Base-by-base conservation (phyloP, 2,888 invertebrate species). In the Agrypnus murinus region DNA sequence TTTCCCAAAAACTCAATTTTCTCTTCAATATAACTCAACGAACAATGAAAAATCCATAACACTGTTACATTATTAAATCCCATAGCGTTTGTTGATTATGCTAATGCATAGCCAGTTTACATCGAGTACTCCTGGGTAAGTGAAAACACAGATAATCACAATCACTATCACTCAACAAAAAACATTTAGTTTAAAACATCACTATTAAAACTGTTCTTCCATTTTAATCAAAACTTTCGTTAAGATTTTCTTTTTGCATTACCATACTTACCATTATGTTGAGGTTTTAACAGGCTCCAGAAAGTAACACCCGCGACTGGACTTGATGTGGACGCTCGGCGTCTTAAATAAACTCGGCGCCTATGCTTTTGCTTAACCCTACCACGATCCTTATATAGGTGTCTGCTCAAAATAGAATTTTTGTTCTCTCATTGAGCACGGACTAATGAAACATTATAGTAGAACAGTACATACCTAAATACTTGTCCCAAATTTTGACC, bases 291-390 rank as follows among this genome's bases (percentile, higher is more conserved):
- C 74, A 64, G 67, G 74, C 73, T 77, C 81, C 79, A 81, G 81
- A 80, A 79, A 81, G 77, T 74, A 80, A 81, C 82, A 81, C 83
- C 82, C 82, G 82, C 84, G 82, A 84, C 84, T 84, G 82, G 25
- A 75, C 74, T 40, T 75, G 62, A 63, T 66, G 57, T 63, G 69
- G 68, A 64, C 58, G 67, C 34, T 60, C 31, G 55, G 74, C 75
- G 66, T 76, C 83, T 84, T 84, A 83, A 82, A 83, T 84, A 84
- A 84, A 78, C 77, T 84, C 75, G 77, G 74, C 74, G 69, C 60
- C 64, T 74, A 71, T 68, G 76, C 77, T 77, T 77, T n/a, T 77
- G 58, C 72, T 65, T 66, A 71, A 71, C 74, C 75, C 80, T 78
- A 71, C 78, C 77, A 77, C 82, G 74, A 71, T 69, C 83, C 83